Conservation (phyloP, 2,888 invertebrate species). For the Drosophila robusta region DNA sequence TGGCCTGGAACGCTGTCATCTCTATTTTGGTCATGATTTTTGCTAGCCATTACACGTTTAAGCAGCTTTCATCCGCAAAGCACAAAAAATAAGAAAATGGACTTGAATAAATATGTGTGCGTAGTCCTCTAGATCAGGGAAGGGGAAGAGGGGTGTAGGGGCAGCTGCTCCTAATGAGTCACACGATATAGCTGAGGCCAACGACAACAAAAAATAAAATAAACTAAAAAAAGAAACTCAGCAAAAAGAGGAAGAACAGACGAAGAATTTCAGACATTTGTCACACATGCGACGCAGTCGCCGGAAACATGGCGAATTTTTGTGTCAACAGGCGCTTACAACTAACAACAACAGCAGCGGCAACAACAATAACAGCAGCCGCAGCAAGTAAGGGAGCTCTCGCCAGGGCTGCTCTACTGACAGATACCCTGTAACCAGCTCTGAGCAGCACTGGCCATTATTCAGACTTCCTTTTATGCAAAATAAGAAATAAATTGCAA, state of each 20-base stretch:
- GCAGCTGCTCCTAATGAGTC: slow-evolving; percentile 66
- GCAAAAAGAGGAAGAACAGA: slow-evolving; percentile 26
- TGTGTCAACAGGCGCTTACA: slow-evolving; percentile 69
- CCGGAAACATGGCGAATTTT: slow-evolving; percentile 70
- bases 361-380: not conserved
- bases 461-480: too few relatives aligned
- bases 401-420: not conserved
- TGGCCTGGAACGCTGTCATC: slow-evolving; percentile 49
- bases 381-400: not conserved
- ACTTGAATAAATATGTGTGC: slow-evolving; percentile 44
- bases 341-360: slow-evolving; percentile 23
- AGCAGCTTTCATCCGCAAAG: slow-evolving; percentile 38
- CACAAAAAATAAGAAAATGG: slow-evolving; percentile 15
- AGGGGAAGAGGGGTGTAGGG: not conserved
- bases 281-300: slow-evolving; percentile 76
- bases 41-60: slow-evolving; percentile 61
- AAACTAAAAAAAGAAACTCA: slow-evolving; percentile 16
- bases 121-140: slow-evolving; percentile 4
- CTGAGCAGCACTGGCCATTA: not conserved
- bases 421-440: not conserved
- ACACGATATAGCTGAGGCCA: slow-evolving; percentile 44
- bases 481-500: too few relatives aligned
- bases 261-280: slow-evolving; percentile 67
- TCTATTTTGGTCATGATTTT: slow-evolving; percentile 70
- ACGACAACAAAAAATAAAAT: not conserved